phyloP scores from a whole-genome alignment of 2,888 invertebrate genomes.

The Pammene aurita region DNA sequence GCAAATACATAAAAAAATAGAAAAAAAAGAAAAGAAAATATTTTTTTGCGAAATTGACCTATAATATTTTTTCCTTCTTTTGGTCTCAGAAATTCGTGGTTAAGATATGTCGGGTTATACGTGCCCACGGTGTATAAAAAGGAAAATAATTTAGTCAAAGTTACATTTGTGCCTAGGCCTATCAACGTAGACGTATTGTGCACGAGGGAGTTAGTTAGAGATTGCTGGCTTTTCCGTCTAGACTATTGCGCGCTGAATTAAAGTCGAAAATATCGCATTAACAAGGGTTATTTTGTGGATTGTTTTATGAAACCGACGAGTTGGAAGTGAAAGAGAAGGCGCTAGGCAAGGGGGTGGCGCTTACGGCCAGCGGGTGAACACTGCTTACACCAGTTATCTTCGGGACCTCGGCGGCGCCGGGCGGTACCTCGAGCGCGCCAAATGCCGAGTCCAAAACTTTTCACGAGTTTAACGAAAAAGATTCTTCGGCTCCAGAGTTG shows the following conservation, averaged over 20 bases:
- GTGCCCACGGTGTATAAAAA: no score
- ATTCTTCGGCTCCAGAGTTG: conserved; percentile 61
- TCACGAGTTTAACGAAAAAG: conserved; percentile 73
- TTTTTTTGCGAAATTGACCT: no score
- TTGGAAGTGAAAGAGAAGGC: conserved; percentile 63
- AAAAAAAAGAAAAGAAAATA: no score
- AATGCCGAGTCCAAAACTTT: conserved; percentile 70
- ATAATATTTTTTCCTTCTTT: no score
- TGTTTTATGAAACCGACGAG: conserved; percentile 60
- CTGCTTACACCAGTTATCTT: conserved; percentile 68
- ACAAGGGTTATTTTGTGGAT: conserved; percentile 61
- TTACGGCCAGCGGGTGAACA: conserved; percentile 59
- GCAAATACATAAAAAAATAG: no score
- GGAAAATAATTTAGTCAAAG: conserved; percentile 26
- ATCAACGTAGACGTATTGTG: conserved; percentile 34
- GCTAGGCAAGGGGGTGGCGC: conserved; percentile 68
- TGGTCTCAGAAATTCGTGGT: no score
- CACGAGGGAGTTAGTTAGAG: conserved; percentile 33
- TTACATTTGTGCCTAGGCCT: conserved; percentile 35
- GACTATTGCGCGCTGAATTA: conserved; percentile 28
- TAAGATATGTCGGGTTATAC: no score
- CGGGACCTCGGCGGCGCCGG: conserved; percentile 55
- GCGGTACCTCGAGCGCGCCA: conserved; percentile 51
- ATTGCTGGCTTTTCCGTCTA: conserved; percentile 24
- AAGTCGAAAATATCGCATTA: conserved; percentile 33